Evolutionary conservation across 2,797 vertebrate species (phyloP).

Genomic region (Potorous gilbertii): DNA sequence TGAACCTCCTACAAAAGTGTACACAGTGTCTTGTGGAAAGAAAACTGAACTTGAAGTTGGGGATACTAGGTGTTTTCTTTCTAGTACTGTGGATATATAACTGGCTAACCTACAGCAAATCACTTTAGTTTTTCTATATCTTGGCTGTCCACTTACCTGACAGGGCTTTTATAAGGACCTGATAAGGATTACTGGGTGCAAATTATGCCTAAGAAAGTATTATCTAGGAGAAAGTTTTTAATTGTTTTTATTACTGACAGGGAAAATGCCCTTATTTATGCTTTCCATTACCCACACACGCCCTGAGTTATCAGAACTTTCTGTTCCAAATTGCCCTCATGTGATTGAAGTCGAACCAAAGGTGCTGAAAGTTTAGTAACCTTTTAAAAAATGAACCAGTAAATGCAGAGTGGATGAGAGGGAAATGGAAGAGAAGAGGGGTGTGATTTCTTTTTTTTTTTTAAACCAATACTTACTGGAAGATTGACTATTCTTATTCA

Average conservation of each 20-base stretch:
- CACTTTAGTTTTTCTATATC: background rate
- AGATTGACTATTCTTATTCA: conserved; percentile 7
- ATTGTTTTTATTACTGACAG: background rate
- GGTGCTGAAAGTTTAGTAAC: conserved; percentile 59
- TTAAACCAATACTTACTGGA: conserved; percentile 1
- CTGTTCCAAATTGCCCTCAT: conserved; percentile 34
- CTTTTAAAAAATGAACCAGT: conserved; percentile 54
- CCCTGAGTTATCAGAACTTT: conserved; percentile 44
- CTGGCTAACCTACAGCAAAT: background rate
- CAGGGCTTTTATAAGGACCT: background rate
- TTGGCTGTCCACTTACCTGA: background rate
- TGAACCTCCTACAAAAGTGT: background rate
- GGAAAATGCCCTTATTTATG: background rate
- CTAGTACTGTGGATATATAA: background rate
- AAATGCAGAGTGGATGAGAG: conserved; percentile 45
- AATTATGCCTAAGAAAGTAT: background rate
- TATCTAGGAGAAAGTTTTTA: background rate
- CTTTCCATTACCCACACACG: background rate
- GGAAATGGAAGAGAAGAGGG: background rate
- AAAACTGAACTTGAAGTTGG: background rate
- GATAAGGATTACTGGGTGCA: background rate
- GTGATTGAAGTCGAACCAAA: conserved; percentile 40
- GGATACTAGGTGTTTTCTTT: background rate
- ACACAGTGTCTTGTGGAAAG: background rate
- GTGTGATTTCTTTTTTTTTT: conserved; percentile 28